Percentiles rank a stretch among this genome's conserved stretches.
These are phyloP conservation scores for Alligator sinensis DNA, from an alignment of 2,113 vertebrate genomes.

Conservation along the genomic window DNA sequence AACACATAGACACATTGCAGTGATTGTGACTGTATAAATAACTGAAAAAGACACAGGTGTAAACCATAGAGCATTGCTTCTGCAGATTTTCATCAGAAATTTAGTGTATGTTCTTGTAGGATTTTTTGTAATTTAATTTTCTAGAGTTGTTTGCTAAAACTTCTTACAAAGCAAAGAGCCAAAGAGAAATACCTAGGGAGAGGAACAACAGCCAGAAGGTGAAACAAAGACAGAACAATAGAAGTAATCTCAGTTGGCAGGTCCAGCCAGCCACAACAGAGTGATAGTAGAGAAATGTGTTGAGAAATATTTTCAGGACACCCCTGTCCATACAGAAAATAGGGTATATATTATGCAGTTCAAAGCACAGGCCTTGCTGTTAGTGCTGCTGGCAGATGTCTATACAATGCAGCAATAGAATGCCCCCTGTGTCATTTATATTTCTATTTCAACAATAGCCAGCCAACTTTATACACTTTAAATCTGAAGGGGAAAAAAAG, in stretches of 20 bases:
- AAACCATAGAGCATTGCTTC: background rate
- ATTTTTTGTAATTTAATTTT: background rate
- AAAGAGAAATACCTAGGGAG: slow-evolving; percentile 36
- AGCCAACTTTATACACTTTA: background rate
- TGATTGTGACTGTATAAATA: background rate
- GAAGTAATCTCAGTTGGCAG: slow-evolving; percentile 65
- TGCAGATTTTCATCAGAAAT: background rate
- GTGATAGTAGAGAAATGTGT: slow-evolving; percentile 37
- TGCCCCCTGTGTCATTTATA: background rate
- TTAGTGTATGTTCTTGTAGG: rapidly evolving
- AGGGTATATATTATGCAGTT: slow-evolving; percentile 11
- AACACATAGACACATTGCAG: background rate
- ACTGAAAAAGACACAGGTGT: background rate
- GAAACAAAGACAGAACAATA: slow-evolving; percentile 59
- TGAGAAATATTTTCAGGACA: slow-evolving; percentile 43
- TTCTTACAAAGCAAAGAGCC: slow-evolving; percentile 36
- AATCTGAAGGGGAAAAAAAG: background rate
- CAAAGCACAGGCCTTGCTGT: background rate
- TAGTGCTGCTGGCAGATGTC: background rate
- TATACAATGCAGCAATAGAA: background rate
- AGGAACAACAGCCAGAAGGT: slow-evolving; percentile 50
- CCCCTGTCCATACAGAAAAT: background rate
- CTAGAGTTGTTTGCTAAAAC: slow-evolving; percentile 4
- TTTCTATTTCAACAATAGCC: background rate
- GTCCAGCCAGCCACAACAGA: slow-evolving; percentile 54